A percentile compares a stretch with the other conserved stretches of the same genome.
Conservation (phyloP, 2,113 vertebrate species). For the Tapirus terrestris region DNA sequence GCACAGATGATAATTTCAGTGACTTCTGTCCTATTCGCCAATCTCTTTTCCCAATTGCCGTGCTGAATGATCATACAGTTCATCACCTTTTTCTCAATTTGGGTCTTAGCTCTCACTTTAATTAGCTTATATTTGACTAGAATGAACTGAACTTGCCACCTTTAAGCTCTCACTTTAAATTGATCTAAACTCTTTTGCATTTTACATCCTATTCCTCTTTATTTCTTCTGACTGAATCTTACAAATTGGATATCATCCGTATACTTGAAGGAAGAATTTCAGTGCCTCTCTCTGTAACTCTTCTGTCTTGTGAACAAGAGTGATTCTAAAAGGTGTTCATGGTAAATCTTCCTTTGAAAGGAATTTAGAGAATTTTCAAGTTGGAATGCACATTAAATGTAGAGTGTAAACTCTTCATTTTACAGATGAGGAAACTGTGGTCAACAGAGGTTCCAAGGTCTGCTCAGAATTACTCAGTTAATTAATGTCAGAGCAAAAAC, state of each 20-base stretch:
- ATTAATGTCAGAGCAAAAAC: not conserved
- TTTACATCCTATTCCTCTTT: not conserved
- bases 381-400: not conserved
- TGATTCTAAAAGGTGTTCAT: not conserved
- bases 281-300: not conserved
- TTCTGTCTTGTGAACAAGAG: not conserved
- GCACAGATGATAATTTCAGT: not conserved
- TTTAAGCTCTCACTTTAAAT: conserved; percentile 36
- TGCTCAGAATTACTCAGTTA: not conserved
- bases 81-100: not conserved
- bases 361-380: conserved; percentile 7
- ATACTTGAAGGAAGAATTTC: conserved; percentile 24
- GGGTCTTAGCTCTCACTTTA: conserved; percentile 26
- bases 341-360: conserved; percentile 25
- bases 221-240: not conserved
- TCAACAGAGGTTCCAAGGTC: not conserved
- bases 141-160: not conserved
- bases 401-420: not conserved
- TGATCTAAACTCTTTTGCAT: conserved; percentile 18
- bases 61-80: not conserved
- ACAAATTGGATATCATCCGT: not conserved
- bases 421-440: not conserved
- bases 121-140: conserved; percentile 21
- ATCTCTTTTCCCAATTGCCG: not conserved
- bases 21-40: not conserved